Evolutionary conservation across 2,113 vertebrate genomes (phyloP).

Genomic region (Colaptes auratus): DNA sequence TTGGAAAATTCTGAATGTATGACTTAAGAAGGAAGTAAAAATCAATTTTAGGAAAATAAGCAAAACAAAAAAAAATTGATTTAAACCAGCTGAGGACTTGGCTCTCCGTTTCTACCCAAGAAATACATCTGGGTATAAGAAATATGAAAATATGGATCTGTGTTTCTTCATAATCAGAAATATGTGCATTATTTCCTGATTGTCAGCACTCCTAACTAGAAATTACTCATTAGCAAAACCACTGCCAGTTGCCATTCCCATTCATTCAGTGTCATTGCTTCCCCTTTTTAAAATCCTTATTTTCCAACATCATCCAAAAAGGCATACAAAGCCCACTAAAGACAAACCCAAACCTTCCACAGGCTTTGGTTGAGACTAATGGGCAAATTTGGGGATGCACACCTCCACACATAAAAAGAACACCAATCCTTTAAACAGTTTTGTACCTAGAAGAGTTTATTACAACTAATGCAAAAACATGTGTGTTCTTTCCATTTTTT

Average conservation of each 20-base stretch:
- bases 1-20: background rate
- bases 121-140: background rate
- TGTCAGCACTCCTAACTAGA: background rate
- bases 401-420: background rate
- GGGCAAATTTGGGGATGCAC: background rate
- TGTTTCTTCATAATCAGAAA: constrained; percentile 12
- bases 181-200: background rate
- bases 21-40: background rate
- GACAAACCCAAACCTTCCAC: background rate
- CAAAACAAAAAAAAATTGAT: background rate
- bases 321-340: background rate
- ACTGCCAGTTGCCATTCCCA: background rate
- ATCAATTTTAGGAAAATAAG: background rate
- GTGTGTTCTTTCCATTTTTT: background rate
- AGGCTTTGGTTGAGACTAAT: background rate
- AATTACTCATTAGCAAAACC: background rate
- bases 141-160: background rate
- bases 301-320: background rate
- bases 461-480: background rate
- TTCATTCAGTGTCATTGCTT: background rate
- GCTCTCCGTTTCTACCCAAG: background rate
- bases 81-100: background rate
- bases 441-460: background rate
- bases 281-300: background rate
- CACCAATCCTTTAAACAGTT: background rate